Evolutionary conservation across 2,888 invertebrate genomes (phyloP).

Genomic region (Campopleginae sp.): DNA sequence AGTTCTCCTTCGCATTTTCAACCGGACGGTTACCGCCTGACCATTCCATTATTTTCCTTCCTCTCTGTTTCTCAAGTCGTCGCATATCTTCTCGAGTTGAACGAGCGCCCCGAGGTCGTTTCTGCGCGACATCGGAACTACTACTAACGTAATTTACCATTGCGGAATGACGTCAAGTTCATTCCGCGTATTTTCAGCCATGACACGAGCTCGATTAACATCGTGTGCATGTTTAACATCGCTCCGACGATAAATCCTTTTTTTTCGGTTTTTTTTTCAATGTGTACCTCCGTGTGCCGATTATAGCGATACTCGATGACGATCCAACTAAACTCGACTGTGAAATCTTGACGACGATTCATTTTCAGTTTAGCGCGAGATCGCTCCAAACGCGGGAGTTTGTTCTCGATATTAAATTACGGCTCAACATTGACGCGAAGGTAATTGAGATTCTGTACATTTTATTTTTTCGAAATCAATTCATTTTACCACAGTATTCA

Average conservation of each 20-base stretch:
- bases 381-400: not conserved
- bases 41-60: conserved; percentile 14
- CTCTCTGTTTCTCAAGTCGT: conserved; percentile 17
- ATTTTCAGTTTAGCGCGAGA: not conserved
- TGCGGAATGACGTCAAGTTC: not conserved
- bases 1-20: conserved; percentile 32
- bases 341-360: conserved; percentile 10
- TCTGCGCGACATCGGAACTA: conserved; percentile 16
- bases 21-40: conserved; percentile 12
- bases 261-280: not conserved
- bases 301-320: not conserved
- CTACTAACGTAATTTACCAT: conserved; percentile 43
- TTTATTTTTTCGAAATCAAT: not conserved
- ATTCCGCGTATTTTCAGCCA: conserved; percentile 72
- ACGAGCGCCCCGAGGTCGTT: conserved; percentile 30
- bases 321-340: not conserved
- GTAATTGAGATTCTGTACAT: not conserved
- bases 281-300: not conserved
- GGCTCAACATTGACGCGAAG: not conserved
- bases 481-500: not conserved
- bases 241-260: not conserved
- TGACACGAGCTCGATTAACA: conserved; percentile 69
- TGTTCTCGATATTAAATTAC: not conserved
- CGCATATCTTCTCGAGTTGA: conserved; percentile 11
- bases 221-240: conserved; percentile 65